Conservation (phyloP, 2,888 invertebrate species). For the Hyposoter dolosus region DNA sequence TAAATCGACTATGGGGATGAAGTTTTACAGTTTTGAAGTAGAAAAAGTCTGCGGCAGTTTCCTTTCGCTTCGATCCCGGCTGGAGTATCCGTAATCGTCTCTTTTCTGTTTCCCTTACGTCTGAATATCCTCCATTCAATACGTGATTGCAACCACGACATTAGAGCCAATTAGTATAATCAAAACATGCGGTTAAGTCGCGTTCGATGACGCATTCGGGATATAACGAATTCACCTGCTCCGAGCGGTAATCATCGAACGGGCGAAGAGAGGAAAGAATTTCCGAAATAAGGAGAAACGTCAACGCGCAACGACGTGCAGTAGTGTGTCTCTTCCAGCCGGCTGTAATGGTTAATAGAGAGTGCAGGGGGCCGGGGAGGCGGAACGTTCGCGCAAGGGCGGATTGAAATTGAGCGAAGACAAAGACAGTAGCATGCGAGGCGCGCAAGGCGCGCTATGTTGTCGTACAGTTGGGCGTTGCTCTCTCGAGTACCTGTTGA, state of each 20-base stretch:
- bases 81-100: neutral
- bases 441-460: slow-evolving; percentile 61
- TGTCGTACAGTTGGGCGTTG: slow-evolving; percentile 70
- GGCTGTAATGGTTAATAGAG: slow-evolving; percentile 59
- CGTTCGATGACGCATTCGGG: slow-evolving; percentile 21
- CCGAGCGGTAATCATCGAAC: neutral
- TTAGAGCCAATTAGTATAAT: neutral
- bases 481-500: slow-evolving; percentile 71
- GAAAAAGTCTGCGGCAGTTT: neutral
- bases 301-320: slow-evolving; percentile 28
- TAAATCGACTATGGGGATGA: neutral
- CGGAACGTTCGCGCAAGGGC: slow-evolving; percentile 56
- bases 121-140: neutral
- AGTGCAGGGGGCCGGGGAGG: slow-evolving; percentile 56
- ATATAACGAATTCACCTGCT: slow-evolving; percentile 25
- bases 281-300: slow-evolving; percentile 25
- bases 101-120: neutral
- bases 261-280: neutral
- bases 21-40: neutral
- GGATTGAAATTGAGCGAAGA: slow-evolving; percentile 53
- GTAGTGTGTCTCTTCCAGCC: slow-evolving; percentile 47
- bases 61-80: neutral
- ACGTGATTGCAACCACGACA: neutral
- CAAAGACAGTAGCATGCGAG: slow-evolving; percentile 53
- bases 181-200: neutral